phyloP scores from a whole-genome alignment of 2,797 vertebrate species.

The Vespertilio murinus region DNA sequence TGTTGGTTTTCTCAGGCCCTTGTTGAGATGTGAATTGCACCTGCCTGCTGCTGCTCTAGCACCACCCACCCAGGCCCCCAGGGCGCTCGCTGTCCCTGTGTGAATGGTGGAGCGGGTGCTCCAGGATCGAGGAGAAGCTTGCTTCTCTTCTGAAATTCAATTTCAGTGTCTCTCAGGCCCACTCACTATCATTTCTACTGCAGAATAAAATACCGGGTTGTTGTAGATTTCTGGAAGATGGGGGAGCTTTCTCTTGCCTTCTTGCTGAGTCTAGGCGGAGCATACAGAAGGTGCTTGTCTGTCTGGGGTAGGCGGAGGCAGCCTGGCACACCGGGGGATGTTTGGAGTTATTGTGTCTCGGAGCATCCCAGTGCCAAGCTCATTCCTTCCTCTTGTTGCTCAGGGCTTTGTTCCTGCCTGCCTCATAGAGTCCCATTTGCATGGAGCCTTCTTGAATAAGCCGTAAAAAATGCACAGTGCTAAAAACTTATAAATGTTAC shows the following conservation, averaged over 20 bases:
- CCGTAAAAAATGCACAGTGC: not conserved
- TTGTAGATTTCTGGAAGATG: not conserved
- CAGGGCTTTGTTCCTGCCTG: not conserved
- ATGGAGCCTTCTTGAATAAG: not conserved
- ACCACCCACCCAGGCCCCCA: accelerated
- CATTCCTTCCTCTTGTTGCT: not conserved
- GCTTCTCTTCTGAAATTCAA: not conserved
- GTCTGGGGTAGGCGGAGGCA: not conserved
- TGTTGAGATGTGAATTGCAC: not conserved
- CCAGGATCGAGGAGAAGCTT: not conserved
- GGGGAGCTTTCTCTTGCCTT: not conserved
- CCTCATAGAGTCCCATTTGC: not conserved
- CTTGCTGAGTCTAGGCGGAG: not conserved
- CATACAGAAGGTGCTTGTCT: not conserved
- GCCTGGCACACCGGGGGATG: no score
- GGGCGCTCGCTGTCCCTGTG: not conserved
- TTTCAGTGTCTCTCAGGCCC: not conserved
- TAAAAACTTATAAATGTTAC: not conserved
- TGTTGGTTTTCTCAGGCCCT: not conserved
- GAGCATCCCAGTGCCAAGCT: not conserved
- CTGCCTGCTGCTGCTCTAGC: accelerated
- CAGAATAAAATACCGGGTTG: not conserved
- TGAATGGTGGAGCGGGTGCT: not conserved
- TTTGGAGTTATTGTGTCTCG: not conserved
- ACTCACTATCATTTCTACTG: not conserved